Percentiles rank a stretch among this genome's conserved stretches.
Conservation (phyloP, 37 sponge, comb jelly and placozoan genomes). For the Geodia barretti region DNA sequence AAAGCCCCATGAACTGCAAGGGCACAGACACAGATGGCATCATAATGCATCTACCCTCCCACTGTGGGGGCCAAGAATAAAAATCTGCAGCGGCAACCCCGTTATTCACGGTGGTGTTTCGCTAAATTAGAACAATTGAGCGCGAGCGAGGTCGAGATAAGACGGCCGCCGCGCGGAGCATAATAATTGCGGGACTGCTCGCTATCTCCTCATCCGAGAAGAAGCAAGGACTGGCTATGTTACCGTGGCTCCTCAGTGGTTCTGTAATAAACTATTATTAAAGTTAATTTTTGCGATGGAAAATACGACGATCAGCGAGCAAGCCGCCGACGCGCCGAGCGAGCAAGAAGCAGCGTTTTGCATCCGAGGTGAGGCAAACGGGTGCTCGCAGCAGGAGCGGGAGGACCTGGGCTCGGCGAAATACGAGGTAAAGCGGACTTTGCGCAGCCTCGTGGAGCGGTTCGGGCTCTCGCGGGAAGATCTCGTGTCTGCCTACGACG, state of each 20-base stretch:
- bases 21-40: no score
- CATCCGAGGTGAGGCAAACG: not conserved
- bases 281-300: constrained; percentile 41
- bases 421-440: not conserved
- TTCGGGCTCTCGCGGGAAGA: constrained; percentile 24
- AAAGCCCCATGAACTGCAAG: no score
- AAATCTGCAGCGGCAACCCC: no score
- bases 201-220: not conserved
- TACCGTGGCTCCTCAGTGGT: not conserved
- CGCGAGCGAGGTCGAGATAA: constrained; percentile 7
- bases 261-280: constrained; percentile 43
- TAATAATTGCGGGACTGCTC: not conserved
- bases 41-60: no score
- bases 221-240: not conserved
- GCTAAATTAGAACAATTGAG: no score
- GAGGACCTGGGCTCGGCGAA: not conserved
- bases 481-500: constrained; percentile 31
- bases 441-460: constrained; percentile 19
- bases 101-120: no score
- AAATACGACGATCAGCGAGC: constrained; percentile 14
- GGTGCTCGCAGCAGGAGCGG: constrained; percentile 4
- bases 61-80: no score
- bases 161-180: no score
- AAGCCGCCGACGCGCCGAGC: not conserved
- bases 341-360: not conserved